Evolutionary conservation across 1,140 invertebrate species (phyloP).

Genomic region (Tetramorium parvispinum): DNA sequence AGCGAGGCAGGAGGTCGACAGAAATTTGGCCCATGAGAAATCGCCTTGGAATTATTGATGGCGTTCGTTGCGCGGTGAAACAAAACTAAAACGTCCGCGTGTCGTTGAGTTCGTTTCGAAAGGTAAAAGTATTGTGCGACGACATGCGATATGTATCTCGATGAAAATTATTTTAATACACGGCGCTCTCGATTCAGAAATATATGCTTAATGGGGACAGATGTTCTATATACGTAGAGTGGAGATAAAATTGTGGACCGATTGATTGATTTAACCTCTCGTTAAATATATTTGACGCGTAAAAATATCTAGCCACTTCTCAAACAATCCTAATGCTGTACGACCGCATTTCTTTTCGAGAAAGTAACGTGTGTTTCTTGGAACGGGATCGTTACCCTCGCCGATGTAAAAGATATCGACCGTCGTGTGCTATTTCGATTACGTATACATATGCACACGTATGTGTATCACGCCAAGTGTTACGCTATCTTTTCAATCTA

Average conservation of each 20-base stretch:
- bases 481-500: conserved; percentile 34
- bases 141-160: background rate
- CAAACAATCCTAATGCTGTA: background rate
- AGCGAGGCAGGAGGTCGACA: conserved; percentile 68
- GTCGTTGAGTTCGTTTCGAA: background rate
- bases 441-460: conserved; percentile 20
- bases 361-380: conserved; percentile 33
- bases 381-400: conserved; percentile 37
- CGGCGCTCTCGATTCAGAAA: background rate
- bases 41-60: conserved; percentile 39
- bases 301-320: background rate
- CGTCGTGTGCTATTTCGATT: background rate
- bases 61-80: background rate
- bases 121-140: background rate
- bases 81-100: background rate
- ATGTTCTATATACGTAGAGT: background rate
- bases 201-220: background rate
- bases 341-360: conserved; percentile 12
- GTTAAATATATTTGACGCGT: background rate
- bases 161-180: background rate
- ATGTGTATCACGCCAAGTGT: conserved; percentile 47
- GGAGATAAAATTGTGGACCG: background rate
- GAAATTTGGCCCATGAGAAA: conserved; percentile 69
- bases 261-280: background rate
- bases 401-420: conserved; percentile 23